Base-by-base conservation (phyloP, 2,888 invertebrate genomes). In the Aleiodes testaceus region DNA sequence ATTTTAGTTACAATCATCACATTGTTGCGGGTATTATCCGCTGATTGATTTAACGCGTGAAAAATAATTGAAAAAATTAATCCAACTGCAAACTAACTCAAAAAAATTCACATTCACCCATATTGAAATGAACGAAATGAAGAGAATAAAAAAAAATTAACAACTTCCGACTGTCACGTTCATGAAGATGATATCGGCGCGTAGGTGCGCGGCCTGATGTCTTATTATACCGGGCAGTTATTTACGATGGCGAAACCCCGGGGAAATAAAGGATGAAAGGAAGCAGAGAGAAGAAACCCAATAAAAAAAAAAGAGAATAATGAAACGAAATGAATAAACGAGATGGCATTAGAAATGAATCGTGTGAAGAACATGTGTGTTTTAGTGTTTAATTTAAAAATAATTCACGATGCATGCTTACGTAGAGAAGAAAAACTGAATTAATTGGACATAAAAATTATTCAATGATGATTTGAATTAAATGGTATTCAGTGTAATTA, bases 171-270 rank as follows among this genome's bases (percentile, higher is more conserved):
- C 79, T 79, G 79, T 81, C 80, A 76, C 77, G 79, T 78, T 74
- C 78, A 79, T 81, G 80, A 82, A 82, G 84, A 84, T 84, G 73
- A 78, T 81, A 82, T 84, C 84, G 77, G 74, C 73, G 80, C 80
- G 81, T 82, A 81, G 82, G 82, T 82, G 81, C 79, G 69, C 74
- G 73, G 83, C 78, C 36, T 83, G 84, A 82, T 82, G 82, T 84
- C 84, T 84, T 82, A 81, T 84, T 84, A 82, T 79, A 80, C 79
- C 75, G 75, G 74, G 69, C 78, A 77, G 81, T 82, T 84, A 83
- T 84, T 84, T 84, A 84, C 80, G 82, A 82, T 79, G 80, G 75
- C 71, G 74, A 73, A 73, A 44, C 73, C 61, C 53, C 44, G 68
- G 72, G 69, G 55, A 71, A 71, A 72, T 36, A 53, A 63, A 69